Evolutionary conservation across 2,113 vertebrate species (phyloP).

Genomic region (Brevimyrus niger): DNA sequence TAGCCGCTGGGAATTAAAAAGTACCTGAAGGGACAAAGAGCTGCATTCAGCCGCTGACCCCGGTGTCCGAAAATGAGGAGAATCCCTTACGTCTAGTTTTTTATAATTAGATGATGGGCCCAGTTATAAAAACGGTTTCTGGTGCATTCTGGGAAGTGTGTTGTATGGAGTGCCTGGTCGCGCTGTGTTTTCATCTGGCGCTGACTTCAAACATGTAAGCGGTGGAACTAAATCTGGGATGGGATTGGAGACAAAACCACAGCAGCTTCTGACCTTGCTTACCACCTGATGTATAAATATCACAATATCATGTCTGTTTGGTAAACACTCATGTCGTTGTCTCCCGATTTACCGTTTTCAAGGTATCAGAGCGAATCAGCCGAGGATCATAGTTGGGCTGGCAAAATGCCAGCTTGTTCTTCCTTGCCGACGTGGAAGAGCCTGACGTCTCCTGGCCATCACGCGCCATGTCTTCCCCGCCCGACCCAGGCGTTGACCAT

Average conservation of each 20-base stretch:
- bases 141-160: not conserved
- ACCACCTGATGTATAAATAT: not conserved
- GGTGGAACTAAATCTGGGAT: not conserved
- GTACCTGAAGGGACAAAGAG: not conserved
- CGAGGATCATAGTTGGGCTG: not conserved
- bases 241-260: not conserved
- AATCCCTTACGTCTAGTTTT: not conserved
- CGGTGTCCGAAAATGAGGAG: not conserved
- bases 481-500: not conserved
- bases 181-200: not conserved
- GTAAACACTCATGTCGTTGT: not conserved
- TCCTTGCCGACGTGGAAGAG: not conserved
- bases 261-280: not conserved
- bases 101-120: not conserved
- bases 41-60: not conserved
- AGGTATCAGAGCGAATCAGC: not conserved
- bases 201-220: not conserved
- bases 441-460: not conserved
- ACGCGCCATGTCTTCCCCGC: not conserved
- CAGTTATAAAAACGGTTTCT: not conserved
- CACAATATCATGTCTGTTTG: not conserved
- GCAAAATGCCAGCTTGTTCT: not conserved
- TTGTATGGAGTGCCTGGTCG: not conserved
- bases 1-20: slow-evolving; percentile 16
- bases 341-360: not conserved